Evolutionary conservation across 2,113 vertebrate genomes (phyloP), one percentile per base, ranked within the genome.

Genomic region (Rhabdornis inornatus): DNA sequence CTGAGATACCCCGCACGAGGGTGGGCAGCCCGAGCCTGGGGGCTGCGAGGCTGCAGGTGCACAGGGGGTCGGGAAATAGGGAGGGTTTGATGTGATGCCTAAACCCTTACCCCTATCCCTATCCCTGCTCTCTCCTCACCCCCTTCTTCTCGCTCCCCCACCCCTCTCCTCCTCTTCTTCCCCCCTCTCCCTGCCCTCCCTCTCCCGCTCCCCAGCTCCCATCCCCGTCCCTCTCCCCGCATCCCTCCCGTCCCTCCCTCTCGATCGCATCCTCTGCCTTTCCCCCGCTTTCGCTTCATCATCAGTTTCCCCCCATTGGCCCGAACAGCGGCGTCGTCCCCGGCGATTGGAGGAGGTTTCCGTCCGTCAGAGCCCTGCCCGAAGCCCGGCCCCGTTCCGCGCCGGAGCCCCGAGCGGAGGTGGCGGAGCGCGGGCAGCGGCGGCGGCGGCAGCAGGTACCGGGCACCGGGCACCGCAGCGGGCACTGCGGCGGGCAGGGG

Each of bases 271-370:
- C 31, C 4, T 11, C 37, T 4, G 17, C 61, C 2, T 17, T 3
- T 9, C 40, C 33, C 24, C 21, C 47, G 6, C 88, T 44, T 25
- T 66, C 49, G 0, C 72, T 40, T 7, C 13, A 18, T 2, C 40
- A 42, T 44, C 47, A 8, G 3, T 25, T 64, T 15, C 37, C 56
- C 22, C 2, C 31, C 56, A 83, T 85, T 90, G 81, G 79, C 72
- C 30, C 2, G 10, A 22, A 5, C 5, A 4, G 21, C 7, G 8
- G 6, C 2, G 4, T 5, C 0, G 0, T 20, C 6, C 8, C 12
- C 30, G 7, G 9, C 18, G 64, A 91, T 87, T 92, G 91, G 88
- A 49, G 17, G 55, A 37, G 7, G 4, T 3, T 2, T 16, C 13
- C 8, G 42, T 87, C 89, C 18, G 31, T 92, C 79, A 82, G 30